These are phyloP conservation scores for Schizothorax lantsangensis DNA, from an alignment of 2,797 vertebrate species.

Conservation along the genomic window DNA sequence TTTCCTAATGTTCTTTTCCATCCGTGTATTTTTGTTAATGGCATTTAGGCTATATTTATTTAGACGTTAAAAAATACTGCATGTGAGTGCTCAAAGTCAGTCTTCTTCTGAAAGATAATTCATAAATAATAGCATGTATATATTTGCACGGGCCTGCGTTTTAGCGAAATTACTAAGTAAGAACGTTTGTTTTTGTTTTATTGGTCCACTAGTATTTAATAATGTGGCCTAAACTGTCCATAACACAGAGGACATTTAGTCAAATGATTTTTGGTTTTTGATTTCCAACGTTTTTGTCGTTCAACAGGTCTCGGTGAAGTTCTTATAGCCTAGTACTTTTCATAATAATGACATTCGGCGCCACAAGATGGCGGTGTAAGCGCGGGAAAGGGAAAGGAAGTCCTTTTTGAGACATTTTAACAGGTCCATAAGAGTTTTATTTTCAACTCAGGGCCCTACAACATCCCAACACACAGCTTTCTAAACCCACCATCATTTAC, in stretches of 20 bases:
- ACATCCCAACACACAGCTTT: background rate
- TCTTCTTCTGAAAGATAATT: background rate
- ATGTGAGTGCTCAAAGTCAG: background rate
- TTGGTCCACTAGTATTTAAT: background rate
- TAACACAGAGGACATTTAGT: background rate
- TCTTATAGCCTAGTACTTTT: background rate
- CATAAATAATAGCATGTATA: background rate
- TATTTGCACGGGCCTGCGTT: background rate
- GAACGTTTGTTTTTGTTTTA: background rate
- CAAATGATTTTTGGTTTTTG: background rate
- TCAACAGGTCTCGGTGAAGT: background rate
- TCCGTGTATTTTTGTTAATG: background rate
- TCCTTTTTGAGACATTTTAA: slow-evolving; percentile 4
- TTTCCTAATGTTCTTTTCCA: background rate
- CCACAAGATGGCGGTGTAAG: slow-evolving; percentile 81
- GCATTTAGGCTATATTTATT: background rate
- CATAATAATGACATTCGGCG: background rate
- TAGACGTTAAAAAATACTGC: background rate
- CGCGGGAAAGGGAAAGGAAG: slow-evolving; percentile 57
- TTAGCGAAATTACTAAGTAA: background rate
- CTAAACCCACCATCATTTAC: background rate
- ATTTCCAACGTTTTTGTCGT: background rate
- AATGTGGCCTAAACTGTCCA: background rate
- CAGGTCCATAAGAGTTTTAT: background rate
- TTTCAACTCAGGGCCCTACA: background rate